Conservation (phyloP, 2,113 vertebrate genomes). For the Paradisaea rubra region DNA sequence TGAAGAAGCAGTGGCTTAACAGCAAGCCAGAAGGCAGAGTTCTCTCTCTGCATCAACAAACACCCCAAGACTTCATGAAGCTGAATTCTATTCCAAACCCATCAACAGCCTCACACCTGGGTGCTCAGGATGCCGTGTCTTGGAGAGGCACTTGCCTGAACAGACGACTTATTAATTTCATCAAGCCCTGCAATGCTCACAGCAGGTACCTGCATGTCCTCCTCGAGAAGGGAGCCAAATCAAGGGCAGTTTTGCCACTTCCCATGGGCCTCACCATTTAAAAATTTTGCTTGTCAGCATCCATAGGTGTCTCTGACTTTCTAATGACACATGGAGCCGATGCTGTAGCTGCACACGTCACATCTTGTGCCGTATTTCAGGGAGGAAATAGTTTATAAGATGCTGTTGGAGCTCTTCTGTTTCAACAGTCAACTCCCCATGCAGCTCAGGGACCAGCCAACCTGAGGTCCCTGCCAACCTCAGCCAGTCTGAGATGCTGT, state of each 20-base stretch:
- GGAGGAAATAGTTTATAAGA: neutral
- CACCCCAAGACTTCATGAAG: neutral
- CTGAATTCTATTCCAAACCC: neutral
- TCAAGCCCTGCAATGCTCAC: neutral
- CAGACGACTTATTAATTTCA: neutral
- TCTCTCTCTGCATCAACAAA: neutral
- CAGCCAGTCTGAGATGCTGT: neutral
- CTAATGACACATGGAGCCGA: rapidly evolving
- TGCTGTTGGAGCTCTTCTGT: neutral
- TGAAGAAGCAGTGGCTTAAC: neutral
- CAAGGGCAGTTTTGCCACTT: neutral
- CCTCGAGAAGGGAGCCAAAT: neutral
- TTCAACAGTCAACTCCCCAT: rapidly evolving
- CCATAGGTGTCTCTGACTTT: neutral
- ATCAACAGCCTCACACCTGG: neutral
- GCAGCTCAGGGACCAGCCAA: neutral
- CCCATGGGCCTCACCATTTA: neutral
- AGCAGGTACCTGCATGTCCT: neutral
- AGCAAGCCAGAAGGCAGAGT: neutral
- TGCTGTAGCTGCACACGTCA: neutral
- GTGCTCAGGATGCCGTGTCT: neutral
- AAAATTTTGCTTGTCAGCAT: neutral
- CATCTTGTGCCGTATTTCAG: rapidly evolving
- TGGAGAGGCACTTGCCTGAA: neutral
- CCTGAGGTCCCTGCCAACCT: neutral